Conservation (phyloP, 2,113 vertebrate species). For the Clarias magur region DNA sequence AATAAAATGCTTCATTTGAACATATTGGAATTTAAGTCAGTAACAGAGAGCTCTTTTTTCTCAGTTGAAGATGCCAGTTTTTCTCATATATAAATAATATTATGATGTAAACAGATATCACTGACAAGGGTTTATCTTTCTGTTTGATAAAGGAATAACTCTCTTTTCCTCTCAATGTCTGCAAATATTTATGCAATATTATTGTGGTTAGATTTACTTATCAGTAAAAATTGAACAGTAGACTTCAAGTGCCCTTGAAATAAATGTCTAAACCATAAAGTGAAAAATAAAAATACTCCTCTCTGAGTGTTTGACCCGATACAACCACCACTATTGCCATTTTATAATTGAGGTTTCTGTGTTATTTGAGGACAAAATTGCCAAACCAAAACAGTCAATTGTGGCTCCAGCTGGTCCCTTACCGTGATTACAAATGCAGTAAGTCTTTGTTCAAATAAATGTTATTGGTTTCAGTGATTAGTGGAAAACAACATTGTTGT, state of each 20-base stretch:
- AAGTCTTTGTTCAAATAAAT: not conserved
- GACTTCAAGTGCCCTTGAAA: not conserved
- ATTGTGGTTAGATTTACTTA: not conserved
- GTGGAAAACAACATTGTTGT: not conserved
- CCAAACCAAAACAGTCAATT: slow-evolving; percentile 18
- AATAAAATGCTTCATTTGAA: not conserved
- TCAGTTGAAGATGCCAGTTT: not conserved
- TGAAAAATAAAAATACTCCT: not conserved
- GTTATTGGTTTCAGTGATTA: not conserved
- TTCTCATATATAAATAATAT: not conserved
- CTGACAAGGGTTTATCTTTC: not conserved
- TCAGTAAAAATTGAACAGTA: slow-evolving; percentile 9
- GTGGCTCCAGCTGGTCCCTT: slow-evolving; percentile 36
- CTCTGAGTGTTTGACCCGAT: not conserved
- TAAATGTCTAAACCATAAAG: not conserved
- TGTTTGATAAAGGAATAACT: not conserved
- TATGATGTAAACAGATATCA: slow-evolving; percentile 1
- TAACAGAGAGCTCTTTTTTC: not conserved
- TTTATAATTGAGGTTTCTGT: not conserved
- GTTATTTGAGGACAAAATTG: slow-evolving; percentile 17
- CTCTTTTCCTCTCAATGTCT: not conserved
- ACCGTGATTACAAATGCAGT: slow-evolving; percentile 19
- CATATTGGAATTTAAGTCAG: not conserved
- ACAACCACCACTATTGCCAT: not conserved
- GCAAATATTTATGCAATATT: slow-evolving; percentile 16